Conservation (phyloP, 2,888 invertebrate genomes). For the Rotaria magnacalcarata region DNA sequence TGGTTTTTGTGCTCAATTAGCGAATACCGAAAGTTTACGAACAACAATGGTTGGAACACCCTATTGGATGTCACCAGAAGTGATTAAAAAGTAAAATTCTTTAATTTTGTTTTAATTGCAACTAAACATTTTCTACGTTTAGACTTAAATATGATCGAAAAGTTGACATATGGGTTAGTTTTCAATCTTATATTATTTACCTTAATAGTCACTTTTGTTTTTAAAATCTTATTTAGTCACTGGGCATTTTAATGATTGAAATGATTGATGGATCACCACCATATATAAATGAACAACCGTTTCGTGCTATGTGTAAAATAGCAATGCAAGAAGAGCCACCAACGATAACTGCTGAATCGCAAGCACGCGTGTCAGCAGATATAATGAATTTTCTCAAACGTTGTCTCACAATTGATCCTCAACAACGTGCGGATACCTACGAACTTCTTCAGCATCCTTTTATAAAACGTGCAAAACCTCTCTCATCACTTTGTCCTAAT, state of each 20-base stretch:
- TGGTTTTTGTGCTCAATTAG: constrained; percentile 87
- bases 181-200: not conserved
- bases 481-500: constrained; percentile 37
- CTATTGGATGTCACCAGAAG: constrained; percentile 95
- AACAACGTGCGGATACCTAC: constrained; percentile 78
- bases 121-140: constrained; percentile 43
- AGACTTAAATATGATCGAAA: constrained; percentile 87
- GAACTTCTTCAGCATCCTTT: constrained; percentile 72
- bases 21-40: constrained; percentile 68
- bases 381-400: constrained; percentile 69
- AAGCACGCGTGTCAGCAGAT: constrained; percentile 65
- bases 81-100: constrained; percentile 58
- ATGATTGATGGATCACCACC: constrained; percentile 96
- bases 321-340: constrained; percentile 92
- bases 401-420: constrained; percentile 85
- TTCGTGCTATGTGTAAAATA: constrained; percentile 82
- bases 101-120: not conserved
- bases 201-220: not conserved
- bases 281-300: constrained; percentile 85
- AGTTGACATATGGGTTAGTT: constrained; percentile 59
- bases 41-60: constrained; percentile 66
- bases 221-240: constrained; percentile 51
- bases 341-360: constrained; percentile 68
- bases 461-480: constrained; percentile 37
- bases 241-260: constrained; percentile 94